Conservation (phyloP, 2,888 invertebrate genomes). For the Caenorhabditis sp. region DNA sequence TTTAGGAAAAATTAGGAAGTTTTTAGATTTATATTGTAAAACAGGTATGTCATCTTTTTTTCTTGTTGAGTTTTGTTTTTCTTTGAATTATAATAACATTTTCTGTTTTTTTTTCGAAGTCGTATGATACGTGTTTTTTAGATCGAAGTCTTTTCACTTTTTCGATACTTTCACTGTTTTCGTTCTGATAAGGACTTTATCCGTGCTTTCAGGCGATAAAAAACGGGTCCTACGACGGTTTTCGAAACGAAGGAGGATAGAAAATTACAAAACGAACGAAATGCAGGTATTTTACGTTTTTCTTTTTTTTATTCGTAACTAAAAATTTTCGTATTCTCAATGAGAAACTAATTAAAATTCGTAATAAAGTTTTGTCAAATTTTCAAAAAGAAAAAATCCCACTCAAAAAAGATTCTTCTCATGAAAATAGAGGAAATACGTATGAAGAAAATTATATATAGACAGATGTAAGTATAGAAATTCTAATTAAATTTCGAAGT, state of each 20-base stretch:
- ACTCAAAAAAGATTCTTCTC: no score
- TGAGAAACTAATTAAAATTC: not conserved
- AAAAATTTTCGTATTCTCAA: not conserved
- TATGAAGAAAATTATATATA: no score
- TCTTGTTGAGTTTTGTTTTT: slow-evolving; percentile 11
- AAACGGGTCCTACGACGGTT: not conserved
- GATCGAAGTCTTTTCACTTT: slow-evolving; percentile 2
- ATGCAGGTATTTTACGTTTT: not conserved
- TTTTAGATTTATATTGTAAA: not conserved
- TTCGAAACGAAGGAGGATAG: not conserved
- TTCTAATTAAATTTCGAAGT: no score
- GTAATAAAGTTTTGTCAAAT: no score
- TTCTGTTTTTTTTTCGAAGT: slow-evolving; percentile 1
- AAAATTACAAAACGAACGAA: not conserved
- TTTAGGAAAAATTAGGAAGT: slow-evolving; percentile 1
- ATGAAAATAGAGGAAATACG: no score
- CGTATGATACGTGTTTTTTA: not conserved
- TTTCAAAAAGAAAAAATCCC: no score
- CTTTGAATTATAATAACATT: slow-evolving; percentile 19
- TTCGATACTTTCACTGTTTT: not conserved
- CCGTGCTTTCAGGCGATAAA: slow-evolving; percentile 3
- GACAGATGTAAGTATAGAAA: no score
- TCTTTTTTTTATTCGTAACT: not conserved
- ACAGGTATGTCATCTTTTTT: slow-evolving; percentile 9
- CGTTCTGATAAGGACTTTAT: not conserved